Evolutionary conservation across 2,888 invertebrate species (phyloP).

Genomic region (Onchidella celtica): DNA sequence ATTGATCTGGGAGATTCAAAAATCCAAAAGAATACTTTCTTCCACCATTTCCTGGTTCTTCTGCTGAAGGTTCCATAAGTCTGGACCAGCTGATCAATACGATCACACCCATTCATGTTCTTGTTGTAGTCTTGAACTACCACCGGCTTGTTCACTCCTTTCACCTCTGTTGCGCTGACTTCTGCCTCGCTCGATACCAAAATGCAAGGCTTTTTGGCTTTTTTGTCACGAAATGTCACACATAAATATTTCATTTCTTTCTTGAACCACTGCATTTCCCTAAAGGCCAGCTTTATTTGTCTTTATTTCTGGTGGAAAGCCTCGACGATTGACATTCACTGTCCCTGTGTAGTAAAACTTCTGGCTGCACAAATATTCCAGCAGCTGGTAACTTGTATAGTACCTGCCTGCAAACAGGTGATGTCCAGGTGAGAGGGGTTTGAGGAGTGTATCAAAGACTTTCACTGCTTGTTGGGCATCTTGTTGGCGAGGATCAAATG

Average conservation of each 20-base stretch:
- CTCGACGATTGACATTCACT: conserved; percentile 1
- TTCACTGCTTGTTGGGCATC: neutral
- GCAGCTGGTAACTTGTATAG: neutral
- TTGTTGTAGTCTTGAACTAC: neutral
- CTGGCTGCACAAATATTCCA: neutral
- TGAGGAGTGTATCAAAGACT: neutral
- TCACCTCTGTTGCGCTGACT: neutral
- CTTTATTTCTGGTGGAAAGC: neutral
- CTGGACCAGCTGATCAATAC: neutral
- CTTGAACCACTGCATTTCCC: neutral
- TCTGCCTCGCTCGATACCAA: neutral
- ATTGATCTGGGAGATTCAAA: neutral
- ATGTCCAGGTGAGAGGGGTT: neutral
- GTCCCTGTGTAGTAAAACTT: neutral
- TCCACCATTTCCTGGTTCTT: conserved; percentile 1
- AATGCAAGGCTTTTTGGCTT: conserved; percentile 1
- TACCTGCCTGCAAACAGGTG: conserved; percentile 15
- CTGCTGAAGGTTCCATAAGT: neutral
- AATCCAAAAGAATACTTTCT: neutral
- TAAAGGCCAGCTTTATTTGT: neutral
- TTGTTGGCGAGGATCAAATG: neutral
- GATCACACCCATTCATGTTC: neutral
- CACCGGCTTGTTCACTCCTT: neutral
- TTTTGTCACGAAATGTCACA: neutral
- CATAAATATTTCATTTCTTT: neutral